phyloP scores from a whole-genome alignment of 2,888 invertebrate genomes.

The Hofmannophila pseudospretella region DNA sequence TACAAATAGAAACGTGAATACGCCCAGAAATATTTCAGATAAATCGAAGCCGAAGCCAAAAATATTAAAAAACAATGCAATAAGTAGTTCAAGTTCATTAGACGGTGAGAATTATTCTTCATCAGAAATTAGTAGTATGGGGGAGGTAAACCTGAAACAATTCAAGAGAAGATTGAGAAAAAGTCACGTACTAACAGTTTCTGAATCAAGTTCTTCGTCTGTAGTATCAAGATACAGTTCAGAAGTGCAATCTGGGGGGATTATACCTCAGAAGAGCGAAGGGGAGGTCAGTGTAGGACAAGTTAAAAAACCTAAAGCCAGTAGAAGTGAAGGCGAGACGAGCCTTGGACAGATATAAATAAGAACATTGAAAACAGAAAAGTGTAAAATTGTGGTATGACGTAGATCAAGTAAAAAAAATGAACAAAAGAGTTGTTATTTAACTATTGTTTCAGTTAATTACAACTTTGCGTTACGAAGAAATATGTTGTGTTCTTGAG shows the following conservation, averaged over 20 bases:
- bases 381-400: too few relatives aligned
- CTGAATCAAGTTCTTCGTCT: constrained; percentile 50
- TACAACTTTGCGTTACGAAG: too few relatives aligned
- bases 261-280: constrained; percentile 55
- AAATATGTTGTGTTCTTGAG: too few relatives aligned
- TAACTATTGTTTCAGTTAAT: too few relatives aligned
- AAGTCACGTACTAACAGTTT: constrained; percentile 33
- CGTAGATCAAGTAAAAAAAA: too few relatives aligned
- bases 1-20: constrained; percentile 11
- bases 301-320: constrained; percentile 23
- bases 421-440: too few relatives aligned
- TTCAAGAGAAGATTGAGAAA: constrained; percentile 33
- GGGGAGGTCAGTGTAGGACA: constrained; percentile 54
- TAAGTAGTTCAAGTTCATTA: constrained; percentile 51
- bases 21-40: background rate
- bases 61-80: constrained; percentile 21
- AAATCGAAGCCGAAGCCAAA: constrained; percentile 15
- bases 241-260: constrained; percentile 36
- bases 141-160: constrained; percentile 50
- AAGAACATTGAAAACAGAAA: too few relatives aligned
- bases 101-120: constrained; percentile 55
- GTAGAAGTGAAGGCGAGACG: constrained; percentile 25
- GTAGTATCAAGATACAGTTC: constrained; percentile 39
- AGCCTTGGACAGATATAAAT: constrained; percentile 5
- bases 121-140: constrained; percentile 66